phyloP scores from a whole-genome alignment of 2,888 invertebrate species.

The Polia nebulosa region DNA sequence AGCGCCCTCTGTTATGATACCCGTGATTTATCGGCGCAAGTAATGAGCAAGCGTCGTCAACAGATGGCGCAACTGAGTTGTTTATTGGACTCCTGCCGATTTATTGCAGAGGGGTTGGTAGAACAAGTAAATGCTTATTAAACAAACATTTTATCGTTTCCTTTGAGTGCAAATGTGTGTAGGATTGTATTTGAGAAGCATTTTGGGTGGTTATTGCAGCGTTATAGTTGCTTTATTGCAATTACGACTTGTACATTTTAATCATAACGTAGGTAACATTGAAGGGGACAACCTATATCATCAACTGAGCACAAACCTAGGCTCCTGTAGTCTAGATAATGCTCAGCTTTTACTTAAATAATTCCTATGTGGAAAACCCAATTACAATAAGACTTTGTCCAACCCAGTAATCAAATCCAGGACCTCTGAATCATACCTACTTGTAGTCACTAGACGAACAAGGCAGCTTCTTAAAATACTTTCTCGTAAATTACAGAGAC shows the following conservation, averaged over 20 bases:
- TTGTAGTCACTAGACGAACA: too few species aligned
- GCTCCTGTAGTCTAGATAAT: too few species aligned
- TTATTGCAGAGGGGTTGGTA: constrained; percentile 75
- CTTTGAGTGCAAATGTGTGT: constrained; percentile 67
- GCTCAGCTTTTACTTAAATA: too few species aligned
- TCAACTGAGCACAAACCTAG: too few species aligned
- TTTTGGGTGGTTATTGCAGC: constrained; percentile 24
- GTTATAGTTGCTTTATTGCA: constrained; percentile 7
- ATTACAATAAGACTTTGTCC: too few species aligned
- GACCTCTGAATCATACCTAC: too few species aligned
- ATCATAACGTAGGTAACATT: too few species aligned
- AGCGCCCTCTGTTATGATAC: constrained; percentile 84
- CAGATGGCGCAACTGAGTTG: constrained; percentile 83
- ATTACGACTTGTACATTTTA: not conserved
- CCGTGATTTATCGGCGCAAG: constrained; percentile 82
- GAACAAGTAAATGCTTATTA: constrained; percentile 63
- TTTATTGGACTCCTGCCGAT: constrained; percentile 79
- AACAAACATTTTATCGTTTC: constrained; percentile 65
- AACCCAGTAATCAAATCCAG: too few species aligned
- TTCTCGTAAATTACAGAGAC: too few species aligned
- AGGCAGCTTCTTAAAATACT: too few species aligned
- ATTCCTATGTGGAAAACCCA: too few species aligned
- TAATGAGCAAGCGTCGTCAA: constrained; percentile 82
- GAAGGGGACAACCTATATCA: too few species aligned
- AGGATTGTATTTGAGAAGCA: constrained; percentile 18